phyloP scores from a whole-genome alignment of 2,797 vertebrate genomes.

The Chlorospingus semifuscus region DNA sequence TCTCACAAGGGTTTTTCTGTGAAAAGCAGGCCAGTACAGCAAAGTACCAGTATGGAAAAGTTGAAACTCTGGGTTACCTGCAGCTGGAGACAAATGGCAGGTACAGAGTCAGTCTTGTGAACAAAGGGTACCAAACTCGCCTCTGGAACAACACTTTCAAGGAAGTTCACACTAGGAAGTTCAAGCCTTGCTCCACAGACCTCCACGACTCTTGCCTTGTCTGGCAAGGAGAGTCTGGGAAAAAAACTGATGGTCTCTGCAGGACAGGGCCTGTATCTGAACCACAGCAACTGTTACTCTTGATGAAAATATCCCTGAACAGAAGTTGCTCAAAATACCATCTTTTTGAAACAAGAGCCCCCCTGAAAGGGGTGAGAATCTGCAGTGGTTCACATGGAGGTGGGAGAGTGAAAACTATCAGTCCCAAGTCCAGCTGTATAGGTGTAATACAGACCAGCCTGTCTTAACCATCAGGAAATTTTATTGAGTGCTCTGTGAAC shows the following conservation, averaged over 20 bases:
- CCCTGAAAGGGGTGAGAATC: background rate
- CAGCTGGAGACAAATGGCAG: background rate
- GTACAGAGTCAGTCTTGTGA: background rate
- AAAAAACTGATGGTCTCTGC: background rate
- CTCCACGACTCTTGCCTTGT: background rate
- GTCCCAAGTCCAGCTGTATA: background rate
- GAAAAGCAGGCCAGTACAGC: background rate
- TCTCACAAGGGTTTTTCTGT: background rate
- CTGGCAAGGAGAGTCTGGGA: background rate
- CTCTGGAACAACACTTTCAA: background rate
- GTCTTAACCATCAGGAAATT: background rate
- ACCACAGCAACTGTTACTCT: background rate
- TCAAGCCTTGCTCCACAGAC: background rate
- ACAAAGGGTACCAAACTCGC: background rate
- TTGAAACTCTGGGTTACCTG: background rate
- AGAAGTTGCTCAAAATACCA: background rate
- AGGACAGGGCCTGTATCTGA: background rate
- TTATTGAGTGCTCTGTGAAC: background rate
- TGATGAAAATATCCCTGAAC: background rate
- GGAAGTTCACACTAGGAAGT: background rate
- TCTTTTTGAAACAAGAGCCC: background rate
- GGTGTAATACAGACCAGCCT: background rate
- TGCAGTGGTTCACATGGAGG: accelerated
- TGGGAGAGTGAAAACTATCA: background rate
- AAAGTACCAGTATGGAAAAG: background rate